Evolutionary conservation across 2,797 vertebrate species (phyloP), one percentile per base, ranked within the genome.

Genomic region (Molossus molossus): DNA sequence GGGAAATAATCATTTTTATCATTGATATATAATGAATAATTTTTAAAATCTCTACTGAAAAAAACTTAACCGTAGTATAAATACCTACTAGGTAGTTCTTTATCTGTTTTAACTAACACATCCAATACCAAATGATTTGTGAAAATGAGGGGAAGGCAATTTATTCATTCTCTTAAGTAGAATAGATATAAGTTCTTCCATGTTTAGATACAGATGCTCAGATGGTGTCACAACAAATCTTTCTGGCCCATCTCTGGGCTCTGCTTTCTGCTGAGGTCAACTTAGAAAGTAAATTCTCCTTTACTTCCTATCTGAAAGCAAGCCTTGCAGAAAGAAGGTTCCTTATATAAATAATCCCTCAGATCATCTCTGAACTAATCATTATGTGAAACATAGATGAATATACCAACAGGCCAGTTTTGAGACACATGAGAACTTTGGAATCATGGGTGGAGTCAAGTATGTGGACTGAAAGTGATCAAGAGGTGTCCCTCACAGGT

Each of bases 41-140:
- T 91, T 83, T 93, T 40, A 17, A 75, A 92, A 86, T 58, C 40
- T 8, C 67, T 72, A 27, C 0, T 75, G 50, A 87, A 79, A 67
- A 15, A 2, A 65, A 93, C n/a, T 91, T 89, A 86, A 93, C 10
- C 37, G 55, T n/a, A 75, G 20, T 45, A 40, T 79, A 83, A 83
- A 13, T 90, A 81, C 17, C 15, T 69, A 57, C n/a, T 40, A 27
- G 60, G 21, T 48, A 85, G 6, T 23, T 80, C 85, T 89, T 95
- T 62, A 76, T 58, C 33, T 83, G 37, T 75, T 60, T 15, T 85
- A 62, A 73, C 57, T 87, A 73, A 64, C 15, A 94, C 48, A 64
- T 45, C 17, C 40, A 91, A 62, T 70, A 50, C 17, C 94, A 94
- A 97, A 90, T 65, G 45, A 55, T 79, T 88, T 76, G 12, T 60